Conservation (phyloP, 2,888 invertebrate species). For the Sericinus montela region DNA sequence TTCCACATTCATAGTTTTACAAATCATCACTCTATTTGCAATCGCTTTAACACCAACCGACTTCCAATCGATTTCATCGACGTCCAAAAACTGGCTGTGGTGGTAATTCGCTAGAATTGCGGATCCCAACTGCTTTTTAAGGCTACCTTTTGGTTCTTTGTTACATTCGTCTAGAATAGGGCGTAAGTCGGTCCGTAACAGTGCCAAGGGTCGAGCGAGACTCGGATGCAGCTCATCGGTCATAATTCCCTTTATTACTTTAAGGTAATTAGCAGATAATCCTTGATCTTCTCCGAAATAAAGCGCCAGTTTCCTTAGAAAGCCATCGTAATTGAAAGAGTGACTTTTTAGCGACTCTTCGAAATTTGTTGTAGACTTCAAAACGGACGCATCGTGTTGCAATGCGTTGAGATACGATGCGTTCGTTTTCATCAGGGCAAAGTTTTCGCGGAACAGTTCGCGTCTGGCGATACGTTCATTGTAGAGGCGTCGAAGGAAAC, state of each 20-base stretch:
- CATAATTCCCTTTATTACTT: constrained; percentile 19
- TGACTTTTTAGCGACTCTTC: constrained; percentile 23
- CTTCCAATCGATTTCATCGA: constrained; percentile 37
- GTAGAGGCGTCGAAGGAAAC: constrained; percentile 37
- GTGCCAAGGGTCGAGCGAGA: constrained; percentile 26
- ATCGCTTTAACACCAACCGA: constrained; percentile 44
- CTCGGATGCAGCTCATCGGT: constrained; percentile 12
- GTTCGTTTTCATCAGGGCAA: constrained; percentile 36
- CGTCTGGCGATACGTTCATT: constrained; percentile 39
- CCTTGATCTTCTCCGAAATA: constrained; percentile 48
- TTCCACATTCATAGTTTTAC: constrained; percentile 31
- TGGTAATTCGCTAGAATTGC: constrained; percentile 43
- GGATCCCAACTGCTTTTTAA: constrained; percentile 27
- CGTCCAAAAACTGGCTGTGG: constrained; percentile 35
- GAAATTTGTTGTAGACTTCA: constrained; percentile 26
- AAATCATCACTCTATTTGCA: constrained; percentile 37
- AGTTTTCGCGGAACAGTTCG: constrained; percentile 39
- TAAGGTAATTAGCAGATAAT: constrained; percentile 32
- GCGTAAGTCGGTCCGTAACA: constrained; percentile 20
- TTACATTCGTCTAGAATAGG: constrained; percentile 23
- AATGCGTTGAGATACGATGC: constrained; percentile 49
- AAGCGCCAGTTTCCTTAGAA: constrained; percentile 38
- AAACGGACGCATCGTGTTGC: constrained; percentile 36
- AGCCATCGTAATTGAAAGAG: constrained; percentile 32
- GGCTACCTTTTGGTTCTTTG: constrained; percentile 19